Evolutionary conservation across 1,140 invertebrate genomes (phyloP), one percentile per base, ranked within the genome.

Genomic region (Drosophila lini): DNA sequence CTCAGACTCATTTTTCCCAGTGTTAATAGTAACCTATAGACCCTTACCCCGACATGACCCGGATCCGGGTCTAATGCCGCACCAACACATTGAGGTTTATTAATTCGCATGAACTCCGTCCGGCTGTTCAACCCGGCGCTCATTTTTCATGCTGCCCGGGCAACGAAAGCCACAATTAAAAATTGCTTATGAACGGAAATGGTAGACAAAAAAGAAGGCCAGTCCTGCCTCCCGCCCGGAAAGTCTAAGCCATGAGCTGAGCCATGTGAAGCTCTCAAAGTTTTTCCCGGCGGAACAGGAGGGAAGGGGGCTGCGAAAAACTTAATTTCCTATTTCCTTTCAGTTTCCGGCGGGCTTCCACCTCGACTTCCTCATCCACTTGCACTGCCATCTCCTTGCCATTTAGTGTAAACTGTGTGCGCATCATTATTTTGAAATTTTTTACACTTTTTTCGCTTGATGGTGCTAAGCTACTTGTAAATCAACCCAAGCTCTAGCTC

Each of bases 351-450:
- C 45, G 50, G 56, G n/a, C 59, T 63, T 42, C 32, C 40, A 36
- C 11, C 53, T 41, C 40, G 5, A 25, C 28, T 34, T 58, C 31
- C 53, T 25, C 15, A 55, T 44, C 44, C 69, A 61, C 32, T 60
- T 47, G 13, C 38, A 31, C 15, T 31, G 10, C 31, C n/a, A 28
- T 38, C 56, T 61, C 48, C 40, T 50, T 52, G 56, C 60, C 81
- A 81, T 85, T 85, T 85, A 88, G 80, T 78, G 77, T 82, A 85
- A 85, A 80, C 73, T 83, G 75, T 82, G 84, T 82, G 84, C 58
- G 84, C 83, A 88, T 88, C 83, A 88, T 88, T 88, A 88, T 88
- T 88, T 89, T 89, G 78, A 75, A 80, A 89, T 88, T 89, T 88
- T 88, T 88, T 80, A 88, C 83, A 88, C 83, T 88, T 88, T 88